A percentile compares a stretch with the other conserved stretches of the same genome.
Conservation (phyloP, 2,113 vertebrate species). For the Hucho hucho region DNA sequence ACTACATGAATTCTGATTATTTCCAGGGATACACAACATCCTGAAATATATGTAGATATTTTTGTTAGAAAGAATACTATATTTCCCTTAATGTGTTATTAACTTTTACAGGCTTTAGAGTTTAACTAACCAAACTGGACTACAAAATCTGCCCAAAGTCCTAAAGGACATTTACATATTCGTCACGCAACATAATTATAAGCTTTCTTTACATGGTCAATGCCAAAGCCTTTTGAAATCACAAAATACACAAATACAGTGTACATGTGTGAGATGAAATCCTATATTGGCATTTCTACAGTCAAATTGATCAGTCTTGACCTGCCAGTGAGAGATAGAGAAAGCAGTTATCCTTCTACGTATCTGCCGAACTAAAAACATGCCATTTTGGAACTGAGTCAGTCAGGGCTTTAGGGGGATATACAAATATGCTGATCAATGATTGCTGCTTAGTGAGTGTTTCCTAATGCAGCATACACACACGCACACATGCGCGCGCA, state of each 20-base stretch:
- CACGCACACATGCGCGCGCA: background rate
- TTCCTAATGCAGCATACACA: conserved; percentile 60
- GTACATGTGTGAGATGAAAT: too few species aligned
- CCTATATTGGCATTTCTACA: background rate
- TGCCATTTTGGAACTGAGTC: background rate
- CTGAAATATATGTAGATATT: too few species aligned
- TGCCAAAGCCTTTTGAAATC: background rate
- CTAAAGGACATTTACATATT: too few species aligned
- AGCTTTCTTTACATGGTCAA: background rate
- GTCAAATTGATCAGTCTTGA: background rate
- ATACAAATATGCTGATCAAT: conserved; percentile 61
- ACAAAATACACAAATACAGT: background rate
- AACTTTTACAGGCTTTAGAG: too few species aligned
- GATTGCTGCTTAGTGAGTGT: conserved; percentile 57
- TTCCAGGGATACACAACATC: too few species aligned
- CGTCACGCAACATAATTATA: background rate
- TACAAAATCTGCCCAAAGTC: too few species aligned
- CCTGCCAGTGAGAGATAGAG: background rate
- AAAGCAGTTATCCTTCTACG: background rate
- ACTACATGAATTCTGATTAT: too few species aligned
- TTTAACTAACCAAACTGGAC: too few species aligned
- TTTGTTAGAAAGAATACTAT: too few species aligned
- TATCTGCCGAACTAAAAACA: background rate
- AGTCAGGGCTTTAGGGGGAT: conserved; percentile 19
- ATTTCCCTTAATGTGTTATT: too few species aligned